Evolutionary conservation across 1,140 invertebrate genomes (phyloP), one percentile per base, ranked within the genome.

Genomic region (Pogonomyrmex californicus): DNA sequence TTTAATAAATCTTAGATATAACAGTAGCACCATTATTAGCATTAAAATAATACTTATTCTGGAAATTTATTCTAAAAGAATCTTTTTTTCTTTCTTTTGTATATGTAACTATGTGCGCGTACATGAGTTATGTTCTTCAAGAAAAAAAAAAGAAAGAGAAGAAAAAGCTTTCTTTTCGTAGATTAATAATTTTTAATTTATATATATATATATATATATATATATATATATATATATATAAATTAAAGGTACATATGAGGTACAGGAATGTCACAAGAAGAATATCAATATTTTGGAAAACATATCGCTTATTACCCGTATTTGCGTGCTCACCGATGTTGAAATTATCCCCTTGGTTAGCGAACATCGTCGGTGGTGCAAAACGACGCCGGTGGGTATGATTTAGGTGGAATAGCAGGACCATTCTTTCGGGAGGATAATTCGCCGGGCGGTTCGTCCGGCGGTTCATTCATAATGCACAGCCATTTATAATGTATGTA

Each of bases 401-500:
- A 85, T 87, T 89, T 87, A 85, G 65, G 66, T 66, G 38, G 56
- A 65, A 76, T 78, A 38, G 51, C 36, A 66, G 56, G 63, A 75
- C 73, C 79, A 75, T 87, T 87, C 88, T 87, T 83, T 88, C 85
- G 58, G 68, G 14, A 58, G 85, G 86, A 88, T 87, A 82, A 87
- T 82, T 71, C 85, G 70, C 56, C 86, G 66, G 60, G 23, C 23
- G 23, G 75, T 77, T 88, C 87, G 77, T 85, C 86, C 63, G 63
- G 44, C 78, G n/a, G 66, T 87, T 87, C 79, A 85, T 89, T 87
- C 86, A 89, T 89, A 85, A 89, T 87, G 86, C 75, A 85, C 65
- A 62, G 47, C 54, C 79, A 82, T 89, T 87, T 87, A 87, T 89
- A 89, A 89, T 87, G 66, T 60, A 89, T 23, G 23, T 23, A 23